Evolutionary conservation across 2,797 vertebrate species (phyloP).

Genomic region (Gadopsis marmoratus): DNA sequence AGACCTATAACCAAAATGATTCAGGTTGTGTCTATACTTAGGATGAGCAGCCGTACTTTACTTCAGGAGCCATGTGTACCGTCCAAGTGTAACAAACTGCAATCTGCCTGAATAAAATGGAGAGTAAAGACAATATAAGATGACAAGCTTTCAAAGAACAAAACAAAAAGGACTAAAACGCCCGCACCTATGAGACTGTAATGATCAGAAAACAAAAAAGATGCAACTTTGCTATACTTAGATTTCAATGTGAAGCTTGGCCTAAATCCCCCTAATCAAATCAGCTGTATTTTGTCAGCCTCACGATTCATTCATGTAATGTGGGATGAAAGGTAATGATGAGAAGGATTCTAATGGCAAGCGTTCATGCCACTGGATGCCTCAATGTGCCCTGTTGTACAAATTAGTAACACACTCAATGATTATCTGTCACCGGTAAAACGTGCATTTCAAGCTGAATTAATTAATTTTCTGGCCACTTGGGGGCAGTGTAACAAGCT

Average conservation of each 20-base stretch:
- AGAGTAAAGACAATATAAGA: constrained; percentile 16
- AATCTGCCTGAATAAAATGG: constrained; percentile 17
- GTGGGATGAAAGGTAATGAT: not conserved
- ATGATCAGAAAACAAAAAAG: constrained; percentile 10
- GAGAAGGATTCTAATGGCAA: not conserved
- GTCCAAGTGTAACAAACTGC: constrained; percentile 42
- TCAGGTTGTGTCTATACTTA: not conserved
- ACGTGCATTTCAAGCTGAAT: not conserved
- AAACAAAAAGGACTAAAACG: not conserved
- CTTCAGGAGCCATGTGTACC: not conserved
- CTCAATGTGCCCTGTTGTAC: not conserved
- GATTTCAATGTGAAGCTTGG: not conserved
- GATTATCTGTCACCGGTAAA: too few species aligned
- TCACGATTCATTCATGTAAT: constrained; percentile 1
- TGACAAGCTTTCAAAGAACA: constrained; percentile 11
- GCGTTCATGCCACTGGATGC: not conserved
- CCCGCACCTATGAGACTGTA: constrained; percentile 1
- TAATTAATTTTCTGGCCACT: not conserved
- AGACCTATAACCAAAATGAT: not conserved
- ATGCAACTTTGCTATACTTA: not conserved
- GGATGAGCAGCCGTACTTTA: constrained; percentile 16
- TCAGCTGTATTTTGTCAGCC: not conserved
- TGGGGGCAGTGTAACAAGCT: not conserved
- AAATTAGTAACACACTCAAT: not conserved
- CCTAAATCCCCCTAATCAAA: not conserved